phyloP scores from a whole-genome alignment of 2,113 vertebrate species.

The Trochalopteron elliotii region DNA sequence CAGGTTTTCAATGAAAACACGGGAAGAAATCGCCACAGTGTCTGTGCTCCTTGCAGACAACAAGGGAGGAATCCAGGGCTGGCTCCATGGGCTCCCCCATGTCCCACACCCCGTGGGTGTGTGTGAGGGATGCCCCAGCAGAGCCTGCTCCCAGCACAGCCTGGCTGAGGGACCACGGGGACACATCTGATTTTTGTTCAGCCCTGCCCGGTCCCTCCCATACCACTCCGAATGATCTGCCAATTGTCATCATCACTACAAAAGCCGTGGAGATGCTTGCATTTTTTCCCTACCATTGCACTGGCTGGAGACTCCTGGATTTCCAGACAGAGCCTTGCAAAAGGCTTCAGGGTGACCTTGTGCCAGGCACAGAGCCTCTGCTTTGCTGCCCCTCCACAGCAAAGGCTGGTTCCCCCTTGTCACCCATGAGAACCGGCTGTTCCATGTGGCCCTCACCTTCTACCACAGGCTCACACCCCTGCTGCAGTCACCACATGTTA shows the following conservation, averaged over 20 bases:
- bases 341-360: neutral
- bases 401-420: rapidly evolving
- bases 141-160: neutral
- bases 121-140: neutral
- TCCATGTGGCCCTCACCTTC: neutral
- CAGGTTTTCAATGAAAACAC: neutral
- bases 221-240: neutral
- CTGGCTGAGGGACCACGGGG: rapidly evolving
- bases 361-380: neutral
- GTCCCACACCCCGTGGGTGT: rapidly evolving
- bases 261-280: neutral
- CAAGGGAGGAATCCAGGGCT: rapidly evolving
- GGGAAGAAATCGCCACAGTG: neutral
- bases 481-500: neutral
- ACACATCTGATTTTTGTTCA: neutral
- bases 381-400: neutral
- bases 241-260: rapidly evolving
- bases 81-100: rapidly evolving
- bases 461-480: neutral
- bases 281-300: rapidly evolving
- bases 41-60: neutral
- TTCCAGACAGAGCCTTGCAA: neutral
- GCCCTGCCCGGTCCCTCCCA: neutral
- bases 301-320: neutral
- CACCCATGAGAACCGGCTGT: rapidly evolving